Evolutionary conservation across 2,797 vertebrate species (phyloP), one percentile per base, ranked within the genome.

Genomic region (Steatocranus sp.): DNA sequence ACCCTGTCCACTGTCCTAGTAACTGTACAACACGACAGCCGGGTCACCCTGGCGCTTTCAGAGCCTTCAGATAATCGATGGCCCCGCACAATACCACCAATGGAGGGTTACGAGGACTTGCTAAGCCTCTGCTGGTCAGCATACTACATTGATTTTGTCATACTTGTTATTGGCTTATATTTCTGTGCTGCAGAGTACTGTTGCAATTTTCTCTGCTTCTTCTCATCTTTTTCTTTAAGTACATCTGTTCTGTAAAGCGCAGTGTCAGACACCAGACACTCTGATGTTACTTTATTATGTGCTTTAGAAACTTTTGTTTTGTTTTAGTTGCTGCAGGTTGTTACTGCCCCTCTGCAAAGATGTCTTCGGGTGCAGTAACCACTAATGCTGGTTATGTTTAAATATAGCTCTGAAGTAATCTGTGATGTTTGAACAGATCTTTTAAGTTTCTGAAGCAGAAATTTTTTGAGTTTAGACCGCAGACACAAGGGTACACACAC

Each of bases 51-150:
- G 81, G 82, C 1, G 56, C 91, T 90, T 91, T 92, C 83, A 89
- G 81, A 86, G 85, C 77, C 88, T 87, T 87, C 86, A 87, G 83
- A 88, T 94, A 95, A 95, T 95, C 93, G 91, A 95, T 95, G 90
- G 70, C 58, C 6, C 78, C 4, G 20, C 84, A 91, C 89, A 93
- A 93, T 94, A 92, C 93, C 90, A 88, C 92, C 92, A 92, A 79
- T 82, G 78, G 90, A 92, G 91, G 95, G 94, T 94, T 93, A 92
- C 85, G 78, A 83, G 89, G 84, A 91, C 87, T 85, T 87, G 34
- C 86, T 87, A 89, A 89, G 86, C 76, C 58, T 88, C 85, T 84
- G 91, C 83, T 75, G 20, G 87, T 83, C 81, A 23, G 83, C 86
- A 86, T 83, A 78, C 76, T 73, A 76, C 87, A 93, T 95, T 87